These are phyloP conservation scores for Chymomyza amoena DNA, from an alignment of 2,888 invertebrate species.

Conservation along the genomic window DNA sequence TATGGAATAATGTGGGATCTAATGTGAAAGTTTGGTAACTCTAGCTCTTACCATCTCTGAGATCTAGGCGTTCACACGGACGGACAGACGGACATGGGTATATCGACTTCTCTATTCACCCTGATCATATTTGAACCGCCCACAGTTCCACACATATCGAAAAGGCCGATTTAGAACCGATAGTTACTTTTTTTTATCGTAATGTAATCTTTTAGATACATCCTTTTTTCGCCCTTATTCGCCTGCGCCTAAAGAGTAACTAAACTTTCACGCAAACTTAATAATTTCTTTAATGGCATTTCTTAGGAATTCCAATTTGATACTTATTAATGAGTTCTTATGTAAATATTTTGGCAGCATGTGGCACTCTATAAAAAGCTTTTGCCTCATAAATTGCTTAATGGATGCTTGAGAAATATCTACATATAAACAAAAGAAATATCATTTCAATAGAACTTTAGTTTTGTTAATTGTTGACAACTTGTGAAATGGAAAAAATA, in stretches of 20 bases:
- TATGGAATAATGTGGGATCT: no score
- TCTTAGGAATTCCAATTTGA: not conserved
- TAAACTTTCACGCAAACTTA: not conserved
- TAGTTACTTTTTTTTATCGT: no score
- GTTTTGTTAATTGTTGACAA: not conserved
- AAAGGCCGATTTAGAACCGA: no score
- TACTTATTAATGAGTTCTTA: not conserved
- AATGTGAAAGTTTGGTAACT: no score
- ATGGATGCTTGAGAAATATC: not conserved
- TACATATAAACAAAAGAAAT: not conserved
- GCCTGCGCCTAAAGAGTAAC: not conserved
- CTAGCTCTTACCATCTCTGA: no score
- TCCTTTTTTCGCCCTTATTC: no score
- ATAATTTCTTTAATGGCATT: not conserved
- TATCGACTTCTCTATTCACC: no score
- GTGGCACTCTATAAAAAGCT: conserved; percentile 1
- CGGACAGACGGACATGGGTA: no score
- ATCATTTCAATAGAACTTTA: not conserved
- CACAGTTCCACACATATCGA: no score
- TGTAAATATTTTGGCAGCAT: conserved; percentile 1
- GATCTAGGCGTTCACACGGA: no score
- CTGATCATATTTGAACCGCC: no score
- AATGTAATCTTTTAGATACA: no score
- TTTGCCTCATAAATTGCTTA: not conserved
- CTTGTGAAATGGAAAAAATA: not conserved